Percentiles rank a stretch among this genome's conserved stretches.
phyloP scores from a whole-genome alignment of 2,797 vertebrate genomes.

The Cyprinodon diabolis region DNA sequence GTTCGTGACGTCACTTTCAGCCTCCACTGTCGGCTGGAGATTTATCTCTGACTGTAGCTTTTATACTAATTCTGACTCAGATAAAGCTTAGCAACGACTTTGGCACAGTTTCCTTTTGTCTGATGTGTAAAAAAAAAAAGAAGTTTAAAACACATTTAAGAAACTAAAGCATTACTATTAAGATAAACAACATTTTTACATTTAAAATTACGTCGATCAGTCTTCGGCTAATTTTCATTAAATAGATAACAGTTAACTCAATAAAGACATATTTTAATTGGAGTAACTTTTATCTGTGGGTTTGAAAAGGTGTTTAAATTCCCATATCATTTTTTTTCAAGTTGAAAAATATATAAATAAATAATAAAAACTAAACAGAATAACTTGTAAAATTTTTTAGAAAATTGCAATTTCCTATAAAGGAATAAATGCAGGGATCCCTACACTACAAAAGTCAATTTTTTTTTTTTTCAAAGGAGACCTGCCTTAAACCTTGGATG shows the following conservation, averaged over 20 bases:
- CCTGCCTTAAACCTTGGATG: background rate
- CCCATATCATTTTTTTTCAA: background rate
- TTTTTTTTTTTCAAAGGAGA: background rate
- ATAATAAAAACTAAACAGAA: no score
- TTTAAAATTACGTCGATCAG: background rate
- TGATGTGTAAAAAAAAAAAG: background rate
- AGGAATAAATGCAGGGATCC: no score
- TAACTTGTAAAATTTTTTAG: no score
- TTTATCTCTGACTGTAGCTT: constrained; percentile 31
- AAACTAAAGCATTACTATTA: background rate
- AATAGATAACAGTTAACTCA: background rate
- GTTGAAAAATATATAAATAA: no score
- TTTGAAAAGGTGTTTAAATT: background rate
- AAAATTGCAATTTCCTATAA: no score
- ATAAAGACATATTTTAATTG: no score
- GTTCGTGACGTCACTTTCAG: constrained; percentile 16
- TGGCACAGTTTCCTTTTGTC: background rate
- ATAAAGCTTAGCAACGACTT: background rate
- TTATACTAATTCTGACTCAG: constrained; percentile 3
- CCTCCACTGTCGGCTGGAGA: constrained; percentile 22
- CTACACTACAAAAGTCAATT: no score
- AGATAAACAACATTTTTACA: background rate
- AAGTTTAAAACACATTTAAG: background rate
- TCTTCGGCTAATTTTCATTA: background rate
- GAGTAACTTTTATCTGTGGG: no score